phyloP scores from a whole-genome alignment of 1,140 invertebrate species.

The Tribolium madens region DNA sequence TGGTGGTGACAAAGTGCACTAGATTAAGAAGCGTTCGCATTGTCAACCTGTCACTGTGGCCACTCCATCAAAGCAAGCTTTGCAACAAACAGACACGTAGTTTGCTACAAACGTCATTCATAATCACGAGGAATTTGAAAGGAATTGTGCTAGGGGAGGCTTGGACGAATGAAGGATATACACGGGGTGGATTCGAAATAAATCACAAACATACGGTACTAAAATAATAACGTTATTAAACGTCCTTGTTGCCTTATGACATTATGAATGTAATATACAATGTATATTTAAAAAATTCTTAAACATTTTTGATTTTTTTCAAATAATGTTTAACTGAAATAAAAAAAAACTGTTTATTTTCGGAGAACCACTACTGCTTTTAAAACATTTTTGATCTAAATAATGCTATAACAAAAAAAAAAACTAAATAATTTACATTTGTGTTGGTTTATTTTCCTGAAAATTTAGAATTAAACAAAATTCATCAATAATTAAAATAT shows the following conservation, averaged over 20 bases:
- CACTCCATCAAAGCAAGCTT: constrained; percentile 52
- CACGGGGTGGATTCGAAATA: not conserved
- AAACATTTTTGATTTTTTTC: too few species aligned
- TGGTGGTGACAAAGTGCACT: constrained; percentile 55
- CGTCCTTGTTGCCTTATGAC: too few species aligned
- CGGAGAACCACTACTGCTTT: too few species aligned
- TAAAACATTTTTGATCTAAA: too few species aligned
- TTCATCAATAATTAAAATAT: constrained; percentile 27
- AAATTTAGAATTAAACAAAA: constrained; percentile 8
- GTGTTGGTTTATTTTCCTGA: not conserved
- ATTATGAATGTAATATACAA: too few species aligned
- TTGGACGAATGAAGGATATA: not conserved
- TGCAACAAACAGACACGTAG: constrained; percentile 41
- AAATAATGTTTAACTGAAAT: not conserved
- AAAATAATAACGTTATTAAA: too few species aligned
- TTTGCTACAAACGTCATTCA: constrained; percentile 37
- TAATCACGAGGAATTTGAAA: constrained; percentile 13
- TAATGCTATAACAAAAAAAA: too few species aligned
- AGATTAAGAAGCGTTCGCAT: constrained; percentile 52
- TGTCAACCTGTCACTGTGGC: constrained; percentile 52
- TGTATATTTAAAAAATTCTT: too few species aligned
- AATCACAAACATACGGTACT: too few species aligned
- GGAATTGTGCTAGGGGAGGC: not conserved
- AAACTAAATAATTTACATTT: too few species aligned
- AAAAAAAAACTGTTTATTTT: too few species aligned